Evolutionary conservation across 2,797 vertebrate genomes (phyloP), one percentile per base, ranked within the genome.

Genomic region (Molothrus ater): DNA sequence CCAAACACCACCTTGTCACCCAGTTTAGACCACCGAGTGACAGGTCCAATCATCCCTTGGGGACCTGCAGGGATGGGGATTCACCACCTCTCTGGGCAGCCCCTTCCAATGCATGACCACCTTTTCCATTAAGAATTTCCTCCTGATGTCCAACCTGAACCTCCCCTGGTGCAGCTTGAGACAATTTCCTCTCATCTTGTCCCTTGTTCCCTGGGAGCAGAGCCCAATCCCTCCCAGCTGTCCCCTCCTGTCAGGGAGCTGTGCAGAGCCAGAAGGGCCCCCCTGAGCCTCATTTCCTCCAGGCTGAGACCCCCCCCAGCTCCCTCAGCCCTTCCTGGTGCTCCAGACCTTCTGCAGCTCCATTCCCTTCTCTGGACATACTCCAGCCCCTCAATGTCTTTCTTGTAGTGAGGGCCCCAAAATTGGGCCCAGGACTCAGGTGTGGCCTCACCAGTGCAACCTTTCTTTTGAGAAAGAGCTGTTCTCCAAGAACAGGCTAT

Each of bases 181-280:
- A 22, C 9, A 0, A 0, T 75, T 75, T 1, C 16, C 28, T 56
- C 8, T 6, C 0, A 0, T 21, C 42, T 50, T 29, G 48, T 54
- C 25, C 73, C 56, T 69, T 68, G 26, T 54, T 42, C 10, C 42
- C 34, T 63, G 54, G 15, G 10, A 54, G 31, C 50, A 88, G 54
- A 42, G 29, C 25, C 38, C 0, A 4, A 51, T 25, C 0, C 9
- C 7, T 15, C 53, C 21, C 1, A 1, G 19, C 24, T 74, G 18
- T 6, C 26, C 21, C 29, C 54, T 74, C 40, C 61, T 74, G 28
- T 34, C 40, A 68, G 47, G 71, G 48, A 56, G 34, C 3, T 86
- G 65, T 47, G 48, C 11, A 74, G 38, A 60, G 40, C 40, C 54
- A 40, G 1, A 40, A 54, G 34, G 25, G 11, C 1, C 15, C 47